phyloP scores from a whole-genome alignment of 2,888 invertebrate species.

The Pandemis cinnamomeana region DNA sequence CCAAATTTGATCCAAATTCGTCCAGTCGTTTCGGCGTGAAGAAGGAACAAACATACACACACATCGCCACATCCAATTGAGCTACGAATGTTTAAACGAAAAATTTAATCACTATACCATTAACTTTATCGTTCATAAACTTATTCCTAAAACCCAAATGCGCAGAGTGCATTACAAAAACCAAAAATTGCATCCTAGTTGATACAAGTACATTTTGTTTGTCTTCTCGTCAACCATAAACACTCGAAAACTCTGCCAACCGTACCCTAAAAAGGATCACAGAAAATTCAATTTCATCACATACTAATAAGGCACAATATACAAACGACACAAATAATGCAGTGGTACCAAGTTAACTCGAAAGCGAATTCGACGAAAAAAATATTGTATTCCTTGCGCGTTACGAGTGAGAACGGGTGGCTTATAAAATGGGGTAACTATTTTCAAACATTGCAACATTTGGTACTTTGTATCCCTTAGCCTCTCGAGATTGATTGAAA shows the following conservation, averaged over 20 bases:
- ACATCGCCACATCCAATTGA: neutral
- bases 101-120: too few species aligned
- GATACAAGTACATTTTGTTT: conserved; percentile 54
- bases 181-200: conserved; percentile 47
- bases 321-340: neutral
- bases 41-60: too few species aligned
- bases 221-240: conserved; percentile 55
- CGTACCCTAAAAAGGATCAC: neutral
- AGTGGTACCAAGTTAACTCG: conserved; percentile 30
- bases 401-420: neutral
- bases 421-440: conserved; percentile 25
- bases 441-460: conserved; percentile 62
- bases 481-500: conserved; percentile 79
- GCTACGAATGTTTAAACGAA: too few species aligned
- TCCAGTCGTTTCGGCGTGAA: too few species aligned
- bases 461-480: conserved; percentile 59
- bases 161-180: conserved; percentile 31
- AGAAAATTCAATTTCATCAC: conserved; percentile 39
- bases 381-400: neutral
- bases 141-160: conserved; percentile 22
- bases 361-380: neutral
- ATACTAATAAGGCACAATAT: neutral
- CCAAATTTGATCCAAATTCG: too few species aligned
- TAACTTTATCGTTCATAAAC: neutral
- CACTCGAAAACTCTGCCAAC: conserved; percentile 49